phyloP scores from a whole-genome alignment of 2,888 invertebrate genomes.

The Ectemnius lituratus region DNA sequence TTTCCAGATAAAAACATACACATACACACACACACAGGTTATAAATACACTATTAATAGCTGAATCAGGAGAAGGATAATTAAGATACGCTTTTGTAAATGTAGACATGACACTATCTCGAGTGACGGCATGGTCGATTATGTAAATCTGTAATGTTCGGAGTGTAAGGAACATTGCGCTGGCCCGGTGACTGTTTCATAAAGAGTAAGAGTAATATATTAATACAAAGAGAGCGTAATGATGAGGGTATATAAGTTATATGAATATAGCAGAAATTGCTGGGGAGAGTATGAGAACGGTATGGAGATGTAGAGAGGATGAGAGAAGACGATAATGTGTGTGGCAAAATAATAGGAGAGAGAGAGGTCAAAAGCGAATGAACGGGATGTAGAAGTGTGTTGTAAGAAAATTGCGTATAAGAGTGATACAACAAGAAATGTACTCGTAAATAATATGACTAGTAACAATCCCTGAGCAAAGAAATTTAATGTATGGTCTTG shows the following conservation, averaged over 20 bases:
- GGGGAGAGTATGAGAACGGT: conserved; percentile 23
- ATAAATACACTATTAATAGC: conserved; percentile 23
- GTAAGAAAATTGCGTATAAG: conserved; percentile 18
- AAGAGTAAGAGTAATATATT: conserved; percentile 64
- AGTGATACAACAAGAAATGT: conserved; percentile 41
- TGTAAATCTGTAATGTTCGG: conserved; percentile 39
- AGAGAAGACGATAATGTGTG: not conserved
- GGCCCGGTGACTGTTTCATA: conserved; percentile 60
- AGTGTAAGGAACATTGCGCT: conserved; percentile 43
- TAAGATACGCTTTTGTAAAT: conserved; percentile 58
- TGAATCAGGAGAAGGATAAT: conserved; percentile 41
- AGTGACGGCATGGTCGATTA: conserved; percentile 45
- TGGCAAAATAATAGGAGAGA: not conserved
- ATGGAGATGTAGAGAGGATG: not conserved
- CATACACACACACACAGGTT: conserved; percentile 12
- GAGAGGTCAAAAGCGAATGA: conserved; percentile 27
- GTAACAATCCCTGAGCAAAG: conserved; percentile 58
- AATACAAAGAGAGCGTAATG: conserved; percentile 36
- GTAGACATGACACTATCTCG: conserved; percentile 50
- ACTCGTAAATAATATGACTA: conserved; percentile 58
- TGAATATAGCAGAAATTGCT: conserved; percentile 24
- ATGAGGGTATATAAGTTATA: conserved; percentile 53
- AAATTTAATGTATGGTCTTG: conserved; percentile 59
- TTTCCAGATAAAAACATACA: not conserved
- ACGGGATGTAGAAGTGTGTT: not conserved